Evolutionary conservation across 2,113 vertebrate species (phyloP).

Genomic region (Hemicordylus capensis): DNA sequence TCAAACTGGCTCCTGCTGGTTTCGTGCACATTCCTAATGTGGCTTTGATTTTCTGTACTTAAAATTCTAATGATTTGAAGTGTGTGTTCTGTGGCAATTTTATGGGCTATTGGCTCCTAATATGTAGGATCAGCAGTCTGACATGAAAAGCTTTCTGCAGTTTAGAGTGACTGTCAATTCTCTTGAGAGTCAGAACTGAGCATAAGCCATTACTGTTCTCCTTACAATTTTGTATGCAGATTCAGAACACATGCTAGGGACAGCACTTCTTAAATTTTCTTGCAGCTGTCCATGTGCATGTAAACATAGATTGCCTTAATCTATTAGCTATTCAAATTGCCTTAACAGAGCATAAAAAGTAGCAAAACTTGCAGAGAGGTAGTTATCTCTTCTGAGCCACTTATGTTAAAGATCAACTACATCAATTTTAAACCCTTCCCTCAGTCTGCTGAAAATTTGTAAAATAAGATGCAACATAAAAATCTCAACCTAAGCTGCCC

Average conservation of each 20-base stretch:
- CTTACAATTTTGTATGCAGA: neutral
- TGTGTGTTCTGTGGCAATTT: neutral
- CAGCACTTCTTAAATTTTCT: neutral
- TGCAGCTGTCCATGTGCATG: constrained; percentile 1
- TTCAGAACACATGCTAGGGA: neutral
- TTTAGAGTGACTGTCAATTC: neutral
- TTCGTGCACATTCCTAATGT: too few species aligned
- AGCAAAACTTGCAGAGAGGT: neutral
- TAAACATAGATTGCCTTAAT: neutral
- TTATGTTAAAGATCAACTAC: too few species aligned
- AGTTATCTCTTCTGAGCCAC: neutral
- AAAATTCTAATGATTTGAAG: neutral
- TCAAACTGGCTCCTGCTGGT: too few species aligned
- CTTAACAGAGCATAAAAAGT: neutral
- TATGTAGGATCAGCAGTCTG: neutral
- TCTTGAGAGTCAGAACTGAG: neutral
- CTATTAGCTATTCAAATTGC: neutral
- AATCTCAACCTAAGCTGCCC: neutral
- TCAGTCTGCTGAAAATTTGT: neutral
- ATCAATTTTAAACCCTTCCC: neutral
- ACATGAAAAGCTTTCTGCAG: neutral
- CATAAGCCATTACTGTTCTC: neutral
- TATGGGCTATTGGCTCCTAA: neutral
- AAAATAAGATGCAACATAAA: neutral
- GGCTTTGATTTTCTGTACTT: neutral